phyloP scores from a whole-genome alignment of 1,140 invertebrate genomes.

The Wasmannia auropunctata region DNA sequence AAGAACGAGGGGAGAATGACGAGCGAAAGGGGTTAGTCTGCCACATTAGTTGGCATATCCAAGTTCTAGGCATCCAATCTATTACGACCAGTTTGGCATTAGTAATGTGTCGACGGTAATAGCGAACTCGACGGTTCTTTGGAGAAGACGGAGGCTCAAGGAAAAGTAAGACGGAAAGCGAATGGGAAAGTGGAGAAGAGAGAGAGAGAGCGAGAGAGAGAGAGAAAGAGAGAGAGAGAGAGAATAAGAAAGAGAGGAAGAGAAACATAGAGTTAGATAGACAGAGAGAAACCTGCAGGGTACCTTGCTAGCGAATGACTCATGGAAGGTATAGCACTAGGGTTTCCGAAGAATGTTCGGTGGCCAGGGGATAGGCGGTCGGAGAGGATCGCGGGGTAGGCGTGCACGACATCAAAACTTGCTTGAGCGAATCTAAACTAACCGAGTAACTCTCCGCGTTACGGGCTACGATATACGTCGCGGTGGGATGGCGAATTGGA shows the following conservation, averaged over 20 bases:
- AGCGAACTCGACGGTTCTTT: constrained; percentile 65
- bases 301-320: constrained; percentile 17
- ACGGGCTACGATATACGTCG: constrained; percentile 72
- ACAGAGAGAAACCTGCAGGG: not conserved
- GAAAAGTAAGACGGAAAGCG: constrained; percentile 19
- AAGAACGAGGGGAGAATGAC: constrained; percentile 32
- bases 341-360: constrained; percentile 59
- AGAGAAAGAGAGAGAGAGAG: not conserved
- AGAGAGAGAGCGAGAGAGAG: constrained; percentile 5
- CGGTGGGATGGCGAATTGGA: constrained; percentile 70
- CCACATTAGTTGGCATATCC: constrained; percentile 71
- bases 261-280: not conserved
- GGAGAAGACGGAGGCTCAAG: constrained; percentile 58
- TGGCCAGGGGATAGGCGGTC: constrained; percentile 39
- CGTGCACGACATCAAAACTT: constrained; percentile 82
- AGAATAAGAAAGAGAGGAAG: constrained; percentile 16
- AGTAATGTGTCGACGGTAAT: constrained; percentile 79
- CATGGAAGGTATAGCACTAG: constrained; percentile 38
- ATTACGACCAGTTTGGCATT: constrained; percentile 82
- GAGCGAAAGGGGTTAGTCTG: constrained; percentile 60
- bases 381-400: constrained; percentile 67
- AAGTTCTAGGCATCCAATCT: constrained; percentile 80
- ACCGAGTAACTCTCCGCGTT: constrained; percentile 81
- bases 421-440: constrained; percentile 82
- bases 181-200: constrained; percentile 26